Conservation (phyloP, 2,888 invertebrate genomes). For the Apoderus coryli region DNA sequence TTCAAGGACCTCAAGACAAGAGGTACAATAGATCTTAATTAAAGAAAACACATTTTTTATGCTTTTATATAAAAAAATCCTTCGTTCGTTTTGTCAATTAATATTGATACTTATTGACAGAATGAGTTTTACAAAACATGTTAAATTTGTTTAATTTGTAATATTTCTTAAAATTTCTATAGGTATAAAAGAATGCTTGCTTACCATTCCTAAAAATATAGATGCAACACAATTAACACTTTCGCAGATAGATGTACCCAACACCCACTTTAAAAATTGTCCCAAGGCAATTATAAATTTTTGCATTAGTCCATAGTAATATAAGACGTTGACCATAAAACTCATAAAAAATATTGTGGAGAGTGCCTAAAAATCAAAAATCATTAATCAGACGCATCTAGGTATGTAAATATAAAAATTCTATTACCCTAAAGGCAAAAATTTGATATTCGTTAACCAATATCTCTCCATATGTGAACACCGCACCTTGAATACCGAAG, state of each 20-base stretch:
- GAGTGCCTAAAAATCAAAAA: conserved; percentile 42
- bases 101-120: too few species aligned
- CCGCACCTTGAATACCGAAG: conserved; percentile 65
- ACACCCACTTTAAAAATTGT: conserved; percentile 49
- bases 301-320: conserved; percentile 82
- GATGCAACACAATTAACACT: conserved; percentile 87
- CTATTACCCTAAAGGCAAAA: conserved; percentile 77
- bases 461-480: conserved; percentile 68
- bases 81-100: too few species aligned
- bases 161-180: not conserved
- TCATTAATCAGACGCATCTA: not conserved
- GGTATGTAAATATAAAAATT: not conserved
- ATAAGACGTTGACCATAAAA: conserved; percentile 77
- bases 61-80: too few species aligned
- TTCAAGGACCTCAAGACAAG: too few species aligned
- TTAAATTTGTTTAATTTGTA: too few species aligned
- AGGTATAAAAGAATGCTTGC: conserved; percentile 14
- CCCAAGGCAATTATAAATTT: conserved; percentile 70
- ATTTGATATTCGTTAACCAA: conserved; percentile 43
- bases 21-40: too few species aligned
- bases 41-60: conserved; percentile 2
- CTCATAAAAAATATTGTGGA: conserved; percentile 91
- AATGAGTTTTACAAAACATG: not conserved
- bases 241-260: conserved; percentile 88
- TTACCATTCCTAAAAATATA: conserved; percentile 85